These are phyloP conservation scores for Drosophila nigritarsus DNA, from an alignment of 2,888 invertebrate species.

Conservation along the genomic window DNA sequence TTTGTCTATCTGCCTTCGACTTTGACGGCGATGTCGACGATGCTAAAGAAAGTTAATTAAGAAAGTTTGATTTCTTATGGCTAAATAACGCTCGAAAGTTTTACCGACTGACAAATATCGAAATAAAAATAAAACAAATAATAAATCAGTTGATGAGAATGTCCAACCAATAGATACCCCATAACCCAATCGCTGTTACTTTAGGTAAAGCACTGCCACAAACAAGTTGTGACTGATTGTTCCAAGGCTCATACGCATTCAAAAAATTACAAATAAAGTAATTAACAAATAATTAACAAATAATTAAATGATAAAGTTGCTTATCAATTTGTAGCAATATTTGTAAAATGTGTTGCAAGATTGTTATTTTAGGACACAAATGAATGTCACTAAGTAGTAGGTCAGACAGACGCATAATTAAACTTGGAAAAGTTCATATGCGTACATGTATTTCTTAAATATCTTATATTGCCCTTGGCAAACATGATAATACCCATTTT, in stretches of 20 bases:
- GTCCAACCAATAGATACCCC: conserved; percentile 2
- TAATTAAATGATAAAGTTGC: neutral
- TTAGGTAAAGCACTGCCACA: neutral
- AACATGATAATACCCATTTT: neutral
- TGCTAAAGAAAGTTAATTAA: conserved; percentile 75
- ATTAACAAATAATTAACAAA: neutral
- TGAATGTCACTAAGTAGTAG: neutral
- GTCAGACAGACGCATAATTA: neutral
- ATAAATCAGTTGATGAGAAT: neutral
- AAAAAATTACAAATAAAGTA: neutral
- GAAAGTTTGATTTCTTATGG: conserved; percentile 80
- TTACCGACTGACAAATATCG: conserved; percentile 78
- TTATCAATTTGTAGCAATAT: neutral
- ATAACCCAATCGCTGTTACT: neutral
- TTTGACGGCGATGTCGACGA: conserved; percentile 38
- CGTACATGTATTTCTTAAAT: neutral
- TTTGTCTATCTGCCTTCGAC: conserved; percentile 50
- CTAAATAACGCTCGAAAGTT: conserved; percentile 78
- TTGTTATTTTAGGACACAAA: neutral
- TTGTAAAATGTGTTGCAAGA: neutral
- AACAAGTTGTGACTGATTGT: neutral
- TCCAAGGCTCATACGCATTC: neutral
- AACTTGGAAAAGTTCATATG: neutral
- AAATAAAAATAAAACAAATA: conserved; percentile 59
- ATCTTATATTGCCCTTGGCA: neutral